phyloP scores from a whole-genome alignment of 1,140 invertebrate genomes.

The Steinernema khuongi region DNA sequence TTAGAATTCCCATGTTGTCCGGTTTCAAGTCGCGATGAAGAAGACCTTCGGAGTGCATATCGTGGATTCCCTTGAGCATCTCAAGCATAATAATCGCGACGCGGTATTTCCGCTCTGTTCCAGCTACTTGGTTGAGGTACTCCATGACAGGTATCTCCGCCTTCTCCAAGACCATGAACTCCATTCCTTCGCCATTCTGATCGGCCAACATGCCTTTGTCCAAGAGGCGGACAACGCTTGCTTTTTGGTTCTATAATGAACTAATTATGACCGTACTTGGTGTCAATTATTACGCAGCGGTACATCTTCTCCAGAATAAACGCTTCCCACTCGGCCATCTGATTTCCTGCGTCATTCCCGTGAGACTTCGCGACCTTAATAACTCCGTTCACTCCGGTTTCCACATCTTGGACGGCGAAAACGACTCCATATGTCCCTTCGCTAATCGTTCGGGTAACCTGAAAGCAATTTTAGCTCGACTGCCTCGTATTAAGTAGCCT shows the following conservation, averaged over 20 bases:
- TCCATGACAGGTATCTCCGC: conserved; percentile 33
- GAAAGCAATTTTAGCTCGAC: too few relatives aligned
- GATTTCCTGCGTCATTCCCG: conserved; percentile 30
- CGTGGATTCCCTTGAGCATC: conserved; percentile 43
- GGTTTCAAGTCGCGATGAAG: conserved; percentile 38
- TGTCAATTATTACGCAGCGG: conserved; percentile 15
- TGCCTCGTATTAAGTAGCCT: neutral
- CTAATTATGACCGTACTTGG: neutral
- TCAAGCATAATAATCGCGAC: conserved; percentile 35
- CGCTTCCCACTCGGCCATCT: conserved; percentile 40
- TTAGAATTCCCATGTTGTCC: conserved; percentile 43
- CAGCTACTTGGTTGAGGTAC: conserved; percentile 28
- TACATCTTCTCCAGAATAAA: conserved; percentile 39
- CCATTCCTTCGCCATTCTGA: conserved; percentile 37
- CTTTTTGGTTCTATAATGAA: conserved; percentile 25
- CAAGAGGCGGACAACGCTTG: conserved; percentile 36
- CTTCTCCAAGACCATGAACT: conserved; percentile 46
- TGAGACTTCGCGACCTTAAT: conserved; percentile 40
- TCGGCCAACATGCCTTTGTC: conserved; percentile 45
- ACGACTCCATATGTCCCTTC: conserved; percentile 45
- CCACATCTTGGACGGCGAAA: conserved; percentile 33
- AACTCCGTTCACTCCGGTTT: conserved; percentile 27
- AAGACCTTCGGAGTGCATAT: conserved; percentile 31
- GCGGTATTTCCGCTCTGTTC: conserved; percentile 18
- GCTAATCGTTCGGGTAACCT: conserved; percentile 33